Conservation (phyloP, 2,797 vertebrate genomes). For the Eulemur coronatus region DNA sequence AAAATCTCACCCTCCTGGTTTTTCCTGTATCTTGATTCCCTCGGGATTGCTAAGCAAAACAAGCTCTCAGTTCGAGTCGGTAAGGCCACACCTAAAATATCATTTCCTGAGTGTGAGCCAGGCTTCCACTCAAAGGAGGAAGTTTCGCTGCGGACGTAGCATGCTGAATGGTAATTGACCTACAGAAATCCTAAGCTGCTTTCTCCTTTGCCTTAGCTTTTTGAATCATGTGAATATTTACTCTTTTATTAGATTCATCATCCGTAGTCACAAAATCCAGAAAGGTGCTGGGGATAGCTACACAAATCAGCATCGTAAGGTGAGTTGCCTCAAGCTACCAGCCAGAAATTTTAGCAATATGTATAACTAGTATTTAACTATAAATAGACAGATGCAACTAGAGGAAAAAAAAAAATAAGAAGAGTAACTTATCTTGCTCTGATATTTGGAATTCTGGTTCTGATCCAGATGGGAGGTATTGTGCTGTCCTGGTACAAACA, state of each 20-base stretch:
- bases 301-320: not conserved
- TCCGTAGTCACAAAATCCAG: not conserved
- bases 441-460: constrained; percentile 48
- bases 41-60: not conserved
- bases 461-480: constrained; percentile 40
- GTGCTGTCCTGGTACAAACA: constrained; percentile 31
- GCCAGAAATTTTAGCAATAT: constrained; percentile 9
- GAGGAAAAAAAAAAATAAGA: not conserved
- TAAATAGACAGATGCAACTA: not conserved
- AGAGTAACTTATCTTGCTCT: constrained; percentile 42
- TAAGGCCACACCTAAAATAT: constrained; percentile 66
- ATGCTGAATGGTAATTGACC: constrained; percentile 13
- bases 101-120: constrained; percentile 62
- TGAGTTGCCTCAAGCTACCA: not conserved
- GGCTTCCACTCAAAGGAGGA: not conserved
- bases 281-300: constrained; percentile 15
- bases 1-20: not conserved
- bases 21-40: constrained; percentile 6
- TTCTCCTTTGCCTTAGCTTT: constrained; percentile 13
- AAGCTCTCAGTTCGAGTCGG: constrained; percentile 49
- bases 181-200: constrained; percentile 34
- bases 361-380: not conserved
- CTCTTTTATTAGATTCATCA: constrained; percentile 29
- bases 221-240: constrained; percentile 35
- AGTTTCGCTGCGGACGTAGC: not conserved